Evolutionary conservation across 2,113 vertebrate genomes (phyloP).

Genomic region (Dicrurus megarhynchus): DNA sequence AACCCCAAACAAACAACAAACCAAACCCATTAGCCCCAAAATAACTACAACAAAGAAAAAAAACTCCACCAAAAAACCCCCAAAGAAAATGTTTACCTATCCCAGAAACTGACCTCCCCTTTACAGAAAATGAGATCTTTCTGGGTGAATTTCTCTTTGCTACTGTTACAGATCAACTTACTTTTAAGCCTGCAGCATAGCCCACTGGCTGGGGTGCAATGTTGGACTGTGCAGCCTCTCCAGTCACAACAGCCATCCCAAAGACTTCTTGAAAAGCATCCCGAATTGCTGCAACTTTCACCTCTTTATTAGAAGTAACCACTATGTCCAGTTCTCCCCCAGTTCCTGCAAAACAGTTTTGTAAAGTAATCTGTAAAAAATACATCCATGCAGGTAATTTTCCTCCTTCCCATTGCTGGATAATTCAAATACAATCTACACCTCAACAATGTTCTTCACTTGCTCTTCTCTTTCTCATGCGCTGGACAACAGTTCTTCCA

Average conservation of each 20-base stretch:
- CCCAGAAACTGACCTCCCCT: not conserved
- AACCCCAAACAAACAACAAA: not conserved
- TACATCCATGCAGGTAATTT: accelerated
- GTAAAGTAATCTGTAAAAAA: not conserved
- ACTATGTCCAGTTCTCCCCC: slow-evolving; percentile 94
- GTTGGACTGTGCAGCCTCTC: slow-evolving; percentile 90
- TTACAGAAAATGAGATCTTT: not conserved
- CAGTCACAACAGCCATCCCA: slow-evolving; percentile 90
- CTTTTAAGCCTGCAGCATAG: slow-evolving; percentile 95
- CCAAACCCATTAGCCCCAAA: not conserved
- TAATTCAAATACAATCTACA: not conserved
- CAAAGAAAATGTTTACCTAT: not conserved
- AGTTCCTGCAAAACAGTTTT: slow-evolving; percentile 77
- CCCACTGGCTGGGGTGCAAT: slow-evolving; percentile 95
- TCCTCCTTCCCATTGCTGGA: not conserved
- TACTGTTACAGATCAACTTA: slow-evolving; percentile 22
- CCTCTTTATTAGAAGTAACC: slow-evolving; percentile 91
- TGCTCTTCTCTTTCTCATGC: not conserved
- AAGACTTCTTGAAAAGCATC: slow-evolving; percentile 98
- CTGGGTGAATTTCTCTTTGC: not conserved
- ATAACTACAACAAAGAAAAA: not conserved
- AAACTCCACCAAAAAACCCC: accelerated
- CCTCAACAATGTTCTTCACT: not conserved
- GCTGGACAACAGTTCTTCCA: not conserved
- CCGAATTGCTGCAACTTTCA: slow-evolving; percentile 86